These are phyloP conservation scores for Phlogophora meticulosa DNA, from an alignment of 2,888 invertebrate species.

Conservation along the genomic window DNA sequence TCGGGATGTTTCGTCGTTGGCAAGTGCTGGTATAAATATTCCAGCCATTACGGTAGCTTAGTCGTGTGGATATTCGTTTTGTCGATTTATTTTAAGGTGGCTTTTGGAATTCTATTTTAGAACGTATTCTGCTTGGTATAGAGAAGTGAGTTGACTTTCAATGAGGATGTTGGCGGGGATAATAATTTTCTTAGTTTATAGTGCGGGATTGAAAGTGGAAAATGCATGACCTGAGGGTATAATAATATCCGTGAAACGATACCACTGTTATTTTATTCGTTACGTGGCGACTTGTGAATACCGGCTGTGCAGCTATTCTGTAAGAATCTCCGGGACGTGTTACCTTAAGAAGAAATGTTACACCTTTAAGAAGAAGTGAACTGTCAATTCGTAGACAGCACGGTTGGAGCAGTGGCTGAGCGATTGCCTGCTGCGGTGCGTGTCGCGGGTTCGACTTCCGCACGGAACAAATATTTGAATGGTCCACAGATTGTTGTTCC, in stretches of 20 bases:
- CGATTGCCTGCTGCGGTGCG: too few relatives aligned
- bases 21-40: constrained; percentile 51
- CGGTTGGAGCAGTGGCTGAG: too few relatives aligned
- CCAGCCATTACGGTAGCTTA: constrained; percentile 46
- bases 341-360: too few relatives aligned
- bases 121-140: constrained; percentile 17
- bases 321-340: too few relatives aligned
- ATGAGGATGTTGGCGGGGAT: constrained; percentile 36
- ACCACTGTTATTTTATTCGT: neutral
- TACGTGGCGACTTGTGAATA: too few relatives aligned
- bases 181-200: constrained; percentile 43
- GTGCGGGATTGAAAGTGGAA: constrained; percentile 15
- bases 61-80: constrained; percentile 46
- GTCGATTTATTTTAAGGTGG: constrained; percentile 40
- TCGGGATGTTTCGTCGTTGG: constrained; percentile 44
- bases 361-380: too few relatives aligned
- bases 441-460: too few relatives aligned
- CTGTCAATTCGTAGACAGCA: too few relatives aligned
- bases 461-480: too few relatives aligned
- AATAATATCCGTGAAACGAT: neutral
- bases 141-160: constrained; percentile 39
- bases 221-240: neutral
- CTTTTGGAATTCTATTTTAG: constrained; percentile 42
- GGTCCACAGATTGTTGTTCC: too few relatives aligned
- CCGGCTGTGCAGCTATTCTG: too few relatives aligned